phyloP scores from a whole-genome alignment of 2,113 vertebrate genomes.

The Atractosteus spatula region DNA sequence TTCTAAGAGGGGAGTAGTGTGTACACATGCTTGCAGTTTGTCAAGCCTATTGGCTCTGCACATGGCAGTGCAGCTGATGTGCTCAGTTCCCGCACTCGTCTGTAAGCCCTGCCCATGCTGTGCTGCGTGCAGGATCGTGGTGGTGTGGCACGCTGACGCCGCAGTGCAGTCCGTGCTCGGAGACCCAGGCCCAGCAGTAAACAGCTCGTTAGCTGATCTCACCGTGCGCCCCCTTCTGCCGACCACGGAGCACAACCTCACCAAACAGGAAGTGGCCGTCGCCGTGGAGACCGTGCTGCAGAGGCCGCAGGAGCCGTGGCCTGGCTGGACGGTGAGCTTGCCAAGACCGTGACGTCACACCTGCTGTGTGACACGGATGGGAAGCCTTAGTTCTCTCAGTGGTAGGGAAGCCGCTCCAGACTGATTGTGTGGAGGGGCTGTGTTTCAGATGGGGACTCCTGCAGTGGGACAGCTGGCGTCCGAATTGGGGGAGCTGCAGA shows the following conservation, averaged over 20 bases:
- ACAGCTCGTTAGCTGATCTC: conserved; percentile 54
- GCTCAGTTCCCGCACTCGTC: too few species aligned
- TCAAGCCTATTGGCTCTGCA: too few species aligned
- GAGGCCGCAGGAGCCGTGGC: conserved; percentile 42
- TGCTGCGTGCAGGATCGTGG: conserved; percentile 49
- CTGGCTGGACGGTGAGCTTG: conserved; percentile 58
- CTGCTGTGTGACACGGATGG: too few species aligned
- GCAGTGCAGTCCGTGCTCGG: conserved; percentile 14
- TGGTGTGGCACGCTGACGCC: conserved; percentile 50
- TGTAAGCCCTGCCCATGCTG: not conserved
- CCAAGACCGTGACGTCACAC: too few species aligned
- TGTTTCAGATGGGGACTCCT: conserved; percentile 49
- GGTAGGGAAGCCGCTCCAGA: too few species aligned
- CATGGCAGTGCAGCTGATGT: too few species aligned
- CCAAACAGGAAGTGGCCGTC: conserved; percentile 42
- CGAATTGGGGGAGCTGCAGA: conserved; percentile 39
- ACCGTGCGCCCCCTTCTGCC: conserved; percentile 55
- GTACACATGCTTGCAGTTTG: too few species aligned
- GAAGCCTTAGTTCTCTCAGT: too few species aligned
- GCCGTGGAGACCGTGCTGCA: conserved; percentile 49
- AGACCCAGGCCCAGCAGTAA: conserved; percentile 18
- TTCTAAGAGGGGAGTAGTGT: too few species aligned
- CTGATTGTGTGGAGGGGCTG: conserved; percentile 4
- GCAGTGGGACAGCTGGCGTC: conserved; percentile 11
- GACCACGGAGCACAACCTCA: conserved; percentile 30